Evolutionary conservation across 2,888 invertebrate species (phyloP).

Genomic region (Eulithis testata): DNA sequence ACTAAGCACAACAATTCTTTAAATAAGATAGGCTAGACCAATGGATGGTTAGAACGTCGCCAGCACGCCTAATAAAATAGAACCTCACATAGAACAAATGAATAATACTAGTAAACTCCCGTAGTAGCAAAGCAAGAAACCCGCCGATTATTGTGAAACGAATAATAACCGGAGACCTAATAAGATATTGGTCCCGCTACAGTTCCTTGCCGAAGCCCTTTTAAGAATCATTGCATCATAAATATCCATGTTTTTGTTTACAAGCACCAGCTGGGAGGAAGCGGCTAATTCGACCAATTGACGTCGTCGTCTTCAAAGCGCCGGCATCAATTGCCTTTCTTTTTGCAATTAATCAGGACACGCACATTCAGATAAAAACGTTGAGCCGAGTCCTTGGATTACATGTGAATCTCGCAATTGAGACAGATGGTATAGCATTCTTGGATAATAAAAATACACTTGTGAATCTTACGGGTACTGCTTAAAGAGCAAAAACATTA

Average conservation of each 20-base stretch:
- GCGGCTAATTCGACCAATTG: constrained; percentile 57
- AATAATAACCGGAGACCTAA: no score
- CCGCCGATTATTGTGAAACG: no score
- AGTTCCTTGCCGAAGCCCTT: not conserved
- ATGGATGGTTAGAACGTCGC: no score
- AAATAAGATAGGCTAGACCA: no score
- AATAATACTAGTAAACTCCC: no score
- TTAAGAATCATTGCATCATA: constrained; percentile 22
- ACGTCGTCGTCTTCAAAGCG: constrained; percentile 51
- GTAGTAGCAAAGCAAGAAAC: no score
- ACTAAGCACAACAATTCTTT: not conserved
- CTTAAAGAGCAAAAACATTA: not conserved
- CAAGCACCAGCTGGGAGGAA: constrained; percentile 50
- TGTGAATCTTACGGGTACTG: not conserved
- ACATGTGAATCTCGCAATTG: constrained; percentile 11
- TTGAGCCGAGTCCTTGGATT: constrained; percentile 14
- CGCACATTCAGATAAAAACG: constrained; percentile 21
- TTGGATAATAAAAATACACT: constrained; percentile 6
- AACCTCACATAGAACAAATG: no score
- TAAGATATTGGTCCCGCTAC: not conserved
- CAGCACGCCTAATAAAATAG: no score
- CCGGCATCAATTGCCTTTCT: constrained; percentile 51
- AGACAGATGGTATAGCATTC: constrained; percentile 7
- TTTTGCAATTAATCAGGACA: constrained; percentile 38
- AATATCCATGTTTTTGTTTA: constrained; percentile 40